Evolutionary conservation across 1,140 invertebrate genomes (phyloP), one percentile per base, ranked within the genome.

Genomic region (Tetragonula clypearis): DNA sequence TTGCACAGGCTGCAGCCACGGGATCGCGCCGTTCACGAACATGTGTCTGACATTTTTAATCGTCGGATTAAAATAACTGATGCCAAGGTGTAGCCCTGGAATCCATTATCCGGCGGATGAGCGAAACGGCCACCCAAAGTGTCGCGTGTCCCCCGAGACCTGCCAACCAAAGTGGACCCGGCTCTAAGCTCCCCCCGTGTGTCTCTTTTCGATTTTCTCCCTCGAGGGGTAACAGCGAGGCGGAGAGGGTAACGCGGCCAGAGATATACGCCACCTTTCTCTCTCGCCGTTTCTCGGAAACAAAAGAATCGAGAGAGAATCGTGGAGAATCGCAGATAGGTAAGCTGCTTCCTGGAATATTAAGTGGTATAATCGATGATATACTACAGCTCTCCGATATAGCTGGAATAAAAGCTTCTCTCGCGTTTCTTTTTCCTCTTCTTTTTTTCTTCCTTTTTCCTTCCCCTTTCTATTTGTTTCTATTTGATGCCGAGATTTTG

Each of bases 21-120:
- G 90, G 90, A 93, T 93, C 91, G 90, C 87, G 86, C 87, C 86
- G 90, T 88, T 91, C 87, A 92, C 92, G 90, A 94, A 94, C 93
- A 94, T 92, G 92, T 94, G 93, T 94, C 93, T 93, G 93, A 94
- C 94, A 94, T 94, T 94, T 94, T 94, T 94, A 94, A 94, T 94
- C 94, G 90, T 86, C 79, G 91, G 93, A 94, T 94, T 94, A 94
- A 94, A 94, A 94, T 94, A 93, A 93, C 92, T 91, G 93, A 94
- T 93, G 93, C 93, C 91, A 93, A 93, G 90, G 89, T 93, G 90
- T 91, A 91, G 89, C 87, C 88, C 88, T 83, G 89, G 90, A 92
- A 92, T 93, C 89, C 92, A 91, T 93, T 93, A 93, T 93, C 92
- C 91, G 82, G 58, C 73, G 90, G 90, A 91, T 93, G 91, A 93